Evolutionary conservation across 2,113 vertebrate species (phyloP).

Genomic region (Dicaeum eximium): DNA sequence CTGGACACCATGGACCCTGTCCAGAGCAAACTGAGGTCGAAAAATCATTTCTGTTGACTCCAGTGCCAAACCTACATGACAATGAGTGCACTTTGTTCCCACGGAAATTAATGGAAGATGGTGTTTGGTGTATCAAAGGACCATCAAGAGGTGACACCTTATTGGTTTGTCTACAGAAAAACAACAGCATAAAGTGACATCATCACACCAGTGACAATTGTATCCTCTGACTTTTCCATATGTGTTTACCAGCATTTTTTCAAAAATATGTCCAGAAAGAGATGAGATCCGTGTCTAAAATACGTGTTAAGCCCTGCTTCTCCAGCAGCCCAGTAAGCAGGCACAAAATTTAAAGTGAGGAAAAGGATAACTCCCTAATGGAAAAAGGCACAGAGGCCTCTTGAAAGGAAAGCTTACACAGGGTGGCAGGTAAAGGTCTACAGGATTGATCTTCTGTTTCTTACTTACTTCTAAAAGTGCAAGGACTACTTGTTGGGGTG

Average conservation of each 20-base stretch:
- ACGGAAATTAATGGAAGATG: not conserved
- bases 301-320: not conserved
- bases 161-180: not conserved
- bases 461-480: not conserved
- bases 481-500: not conserved
- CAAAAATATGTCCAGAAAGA: not conserved
- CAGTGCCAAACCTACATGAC: not conserved
- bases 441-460: not conserved
- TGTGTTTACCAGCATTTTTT: not conserved
- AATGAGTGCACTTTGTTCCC: not conserved
- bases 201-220: not conserved
- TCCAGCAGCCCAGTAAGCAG: not conserved
- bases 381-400: not conserved
- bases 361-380: not conserved
- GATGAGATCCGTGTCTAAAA: not conserved
- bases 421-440: not conserved
- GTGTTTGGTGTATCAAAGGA: not conserved
- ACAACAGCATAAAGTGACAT: not conserved
- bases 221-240: not conserved
- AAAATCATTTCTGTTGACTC: not conserved
- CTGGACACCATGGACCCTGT: not conserved
- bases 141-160: not conserved
- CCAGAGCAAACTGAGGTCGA: slow-evolving; percentile 42
- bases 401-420: not conserved
- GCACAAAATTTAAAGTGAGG: not conserved